A percentile compares a stretch with the other conserved stretches of the same genome.
Conservation (phyloP, 2,113 vertebrate species). For the Bolborhynchus lineola region DNA sequence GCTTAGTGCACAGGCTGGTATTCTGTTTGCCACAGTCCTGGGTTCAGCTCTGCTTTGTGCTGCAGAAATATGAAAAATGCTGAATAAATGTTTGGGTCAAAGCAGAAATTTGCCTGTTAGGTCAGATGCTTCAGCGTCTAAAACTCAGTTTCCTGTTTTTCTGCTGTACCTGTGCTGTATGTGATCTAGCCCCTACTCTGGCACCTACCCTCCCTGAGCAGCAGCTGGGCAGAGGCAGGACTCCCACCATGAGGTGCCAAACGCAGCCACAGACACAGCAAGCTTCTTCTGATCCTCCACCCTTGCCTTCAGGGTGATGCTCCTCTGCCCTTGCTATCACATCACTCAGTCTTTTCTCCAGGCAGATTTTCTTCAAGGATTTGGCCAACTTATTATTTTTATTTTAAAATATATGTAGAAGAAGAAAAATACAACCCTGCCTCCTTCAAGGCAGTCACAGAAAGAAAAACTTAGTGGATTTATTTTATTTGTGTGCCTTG, state of each 20-base stretch:
- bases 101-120: not conserved
- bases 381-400: not conserved
- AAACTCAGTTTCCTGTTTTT: not conserved
- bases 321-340: not conserved
- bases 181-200: not conserved
- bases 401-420: not conserved
- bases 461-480: not conserved
- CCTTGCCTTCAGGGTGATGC: not conserved
- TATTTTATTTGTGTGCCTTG: not conserved
- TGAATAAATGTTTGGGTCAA: not conserved
- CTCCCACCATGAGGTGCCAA: accelerated
- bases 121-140: not conserved
- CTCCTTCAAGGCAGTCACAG: not conserved
- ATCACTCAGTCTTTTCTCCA: not conserved
- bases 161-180: not conserved
- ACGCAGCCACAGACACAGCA: accelerated
- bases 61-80: not conserved
- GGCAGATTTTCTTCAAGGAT: not conserved
- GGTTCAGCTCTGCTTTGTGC: not conserved
- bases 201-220: not conserved
- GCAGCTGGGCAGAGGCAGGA: not conserved
- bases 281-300: not conserved
- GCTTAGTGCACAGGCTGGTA: not conserved
- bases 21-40: not conserved
- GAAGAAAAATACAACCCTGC: not conserved